Evolutionary conservation across 2,888 invertebrate species (phyloP).

Genomic region (Oscheius myriophilus): DNA sequence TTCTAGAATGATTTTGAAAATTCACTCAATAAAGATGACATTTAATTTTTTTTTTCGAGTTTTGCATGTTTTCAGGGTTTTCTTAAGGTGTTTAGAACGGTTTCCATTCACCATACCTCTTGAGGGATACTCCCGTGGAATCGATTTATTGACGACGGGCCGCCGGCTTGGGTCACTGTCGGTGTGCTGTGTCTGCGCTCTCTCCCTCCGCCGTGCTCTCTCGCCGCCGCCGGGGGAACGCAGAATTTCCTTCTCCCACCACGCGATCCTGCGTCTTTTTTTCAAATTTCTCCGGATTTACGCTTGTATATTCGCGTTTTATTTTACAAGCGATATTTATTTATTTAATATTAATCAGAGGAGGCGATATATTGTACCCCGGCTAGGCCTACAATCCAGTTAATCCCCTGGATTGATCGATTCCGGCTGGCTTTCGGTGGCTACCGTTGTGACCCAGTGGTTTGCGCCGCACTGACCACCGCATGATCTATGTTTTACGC

Average conservation of each 20-base stretch:
- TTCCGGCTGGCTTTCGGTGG: not conserved
- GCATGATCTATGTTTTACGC: not conserved
- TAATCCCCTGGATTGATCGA: not conserved
- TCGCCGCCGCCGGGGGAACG: conserved; percentile 19
- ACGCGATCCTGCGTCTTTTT: conserved; percentile 1
- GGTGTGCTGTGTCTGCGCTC: conserved; percentile 31
- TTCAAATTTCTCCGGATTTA: conserved; percentile 9
- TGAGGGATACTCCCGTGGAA: conserved; percentile 7
- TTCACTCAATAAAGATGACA: no score
- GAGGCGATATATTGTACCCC: no score
- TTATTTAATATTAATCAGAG: not conserved
- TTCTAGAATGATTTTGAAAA: no score
- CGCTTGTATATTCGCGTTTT: not conserved
- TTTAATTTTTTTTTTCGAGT: no score
- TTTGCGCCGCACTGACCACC: not conserved
- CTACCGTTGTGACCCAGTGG: not conserved
- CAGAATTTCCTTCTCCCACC: not conserved
- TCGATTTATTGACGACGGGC: conserved; percentile 34
- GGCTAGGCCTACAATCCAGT: not conserved
- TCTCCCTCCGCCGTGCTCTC: conserved; percentile 27
- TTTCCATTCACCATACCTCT: conserved; percentile 1
- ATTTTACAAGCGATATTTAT: not conserved
- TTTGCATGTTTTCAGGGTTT: no score
- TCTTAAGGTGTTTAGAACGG: no score
- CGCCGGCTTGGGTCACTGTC: conserved; percentile 19